phyloP scores from a whole-genome alignment of 2,113 vertebrate species.

The Cynopterus brachyotis region DNA sequence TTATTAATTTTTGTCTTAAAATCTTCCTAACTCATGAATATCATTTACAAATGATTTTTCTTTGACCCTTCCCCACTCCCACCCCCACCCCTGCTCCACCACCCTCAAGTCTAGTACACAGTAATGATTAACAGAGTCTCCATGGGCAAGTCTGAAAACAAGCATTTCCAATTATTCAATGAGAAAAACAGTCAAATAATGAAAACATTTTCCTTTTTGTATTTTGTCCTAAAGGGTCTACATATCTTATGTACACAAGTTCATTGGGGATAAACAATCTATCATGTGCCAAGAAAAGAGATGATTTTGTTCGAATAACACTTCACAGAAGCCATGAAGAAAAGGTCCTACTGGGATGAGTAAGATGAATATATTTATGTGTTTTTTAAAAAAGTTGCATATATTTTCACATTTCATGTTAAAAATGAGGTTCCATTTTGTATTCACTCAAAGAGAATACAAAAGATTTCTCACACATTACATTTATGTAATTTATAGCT shows the following conservation, averaged over 20 bases:
- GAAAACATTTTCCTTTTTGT: not conserved
- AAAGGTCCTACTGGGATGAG: not conserved
- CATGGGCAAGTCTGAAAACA: not conserved
- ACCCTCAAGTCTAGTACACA: not conserved
- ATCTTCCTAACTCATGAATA: conserved; percentile 13
- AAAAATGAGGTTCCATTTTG: not conserved
- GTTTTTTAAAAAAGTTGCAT: not conserved
- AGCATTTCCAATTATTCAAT: conserved; percentile 23
- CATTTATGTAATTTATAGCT: not conserved
- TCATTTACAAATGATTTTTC: conserved; percentile 41
- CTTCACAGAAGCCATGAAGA: not conserved
- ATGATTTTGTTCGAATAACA: not conserved
- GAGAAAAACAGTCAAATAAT: not conserved
- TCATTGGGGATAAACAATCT: not conserved
- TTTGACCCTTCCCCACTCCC: not conserved
- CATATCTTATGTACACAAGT: not conserved
- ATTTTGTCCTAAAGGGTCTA: conserved; percentile 6
- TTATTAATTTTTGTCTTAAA: conserved; percentile 43
- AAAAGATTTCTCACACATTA: not conserved
- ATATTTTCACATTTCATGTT: conserved; percentile 46
- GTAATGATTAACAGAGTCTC: not conserved
- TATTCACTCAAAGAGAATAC: not conserved
- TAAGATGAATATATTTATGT: not conserved
- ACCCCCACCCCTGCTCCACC: too few relatives aligned
- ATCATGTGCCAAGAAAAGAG: not conserved